Evolutionary conservation across 2,113 vertebrate species (phyloP), one percentile per base, ranked within the genome.

Genomic region (Amblyopsis rosae): DNA sequence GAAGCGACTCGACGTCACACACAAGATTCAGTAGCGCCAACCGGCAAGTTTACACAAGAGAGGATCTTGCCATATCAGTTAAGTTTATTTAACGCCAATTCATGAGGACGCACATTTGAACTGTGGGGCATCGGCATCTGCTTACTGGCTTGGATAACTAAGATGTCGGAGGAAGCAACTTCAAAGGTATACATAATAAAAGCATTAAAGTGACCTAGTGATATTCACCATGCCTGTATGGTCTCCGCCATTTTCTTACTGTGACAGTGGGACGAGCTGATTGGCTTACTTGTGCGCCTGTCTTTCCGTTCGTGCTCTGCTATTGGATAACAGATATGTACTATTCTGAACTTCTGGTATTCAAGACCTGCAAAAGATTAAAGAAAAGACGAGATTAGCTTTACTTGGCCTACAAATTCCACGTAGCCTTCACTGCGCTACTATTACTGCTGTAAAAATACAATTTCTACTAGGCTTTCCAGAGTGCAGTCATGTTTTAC

Each of bases 1-100:
- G 87, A 88, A 90, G 76, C 76, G 83, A 86, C 81, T 73, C 86
- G 82, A 81, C 73, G 41, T 80, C 80, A 79, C 53, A 53, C 80
- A 79, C 53, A 53, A 10, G 8, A 26, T 50, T 0, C 4, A 41
- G 35, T 41, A 12, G 33, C 32, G 6, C 61, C 75, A 77, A 78
- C 19, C 47, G 47, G 0, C 7, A 16, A 67, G 33, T 3, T 17
- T 0, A 0, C 0, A 45, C 41, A 13, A 65, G 51, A 0, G 13
- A 35, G 4, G 12, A 3, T 4, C 46, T 11, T 19, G 15, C 26
- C 7, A 1, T 33, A 66, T 16, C 15, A 12, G 1, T 60, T 32
- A 35, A 53, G n/a, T 66, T 1, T 26, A 51, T 70, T 45, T 51
- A 9, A 73, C 59, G 17, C 17, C 35, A 3, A 35, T 59, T 3